phyloP scores from a whole-genome alignment of 1,140 invertebrate genomes.

The Sitobion miscanthi region DNA sequence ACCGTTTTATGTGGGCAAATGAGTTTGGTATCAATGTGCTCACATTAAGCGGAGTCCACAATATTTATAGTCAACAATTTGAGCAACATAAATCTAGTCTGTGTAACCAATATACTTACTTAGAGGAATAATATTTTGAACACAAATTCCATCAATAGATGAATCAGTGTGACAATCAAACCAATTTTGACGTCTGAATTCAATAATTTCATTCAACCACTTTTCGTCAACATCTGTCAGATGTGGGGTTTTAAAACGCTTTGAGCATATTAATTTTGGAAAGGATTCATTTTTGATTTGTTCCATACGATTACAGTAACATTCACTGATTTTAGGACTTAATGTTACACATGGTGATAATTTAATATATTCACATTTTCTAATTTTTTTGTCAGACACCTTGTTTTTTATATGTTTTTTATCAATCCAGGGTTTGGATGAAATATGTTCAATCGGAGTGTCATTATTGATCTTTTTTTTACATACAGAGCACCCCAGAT shows the following conservation, averaged over 20 bases:
- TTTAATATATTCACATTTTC: neutral
- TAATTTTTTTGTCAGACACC: neutral
- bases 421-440: neutral
- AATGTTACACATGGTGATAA: neutral
- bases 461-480: neutral
- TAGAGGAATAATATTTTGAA: neutral
- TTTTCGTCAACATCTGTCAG: neutral
- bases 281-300: neutral
- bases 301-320: constrained; percentile 52
- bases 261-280: constrained; percentile 44
- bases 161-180: constrained; percentile 44
- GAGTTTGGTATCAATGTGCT: too few species aligned
- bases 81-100: neutral
- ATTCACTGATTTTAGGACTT: neutral
- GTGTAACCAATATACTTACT: constrained; percentile 13
- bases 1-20: too few species aligned
- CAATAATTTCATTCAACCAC: constrained; percentile 35
- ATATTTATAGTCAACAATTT: neutral
- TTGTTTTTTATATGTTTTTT: neutral
- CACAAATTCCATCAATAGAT: neutral
- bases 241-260: neutral
- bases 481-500: constrained; percentile 37
- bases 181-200: constrained; percentile 35
- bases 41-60: too few species aligned
- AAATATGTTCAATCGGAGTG: neutral